Evolutionary conservation across 2,113 vertebrate genomes (phyloP).

Genomic region (Tilapia sparmanii): DNA sequence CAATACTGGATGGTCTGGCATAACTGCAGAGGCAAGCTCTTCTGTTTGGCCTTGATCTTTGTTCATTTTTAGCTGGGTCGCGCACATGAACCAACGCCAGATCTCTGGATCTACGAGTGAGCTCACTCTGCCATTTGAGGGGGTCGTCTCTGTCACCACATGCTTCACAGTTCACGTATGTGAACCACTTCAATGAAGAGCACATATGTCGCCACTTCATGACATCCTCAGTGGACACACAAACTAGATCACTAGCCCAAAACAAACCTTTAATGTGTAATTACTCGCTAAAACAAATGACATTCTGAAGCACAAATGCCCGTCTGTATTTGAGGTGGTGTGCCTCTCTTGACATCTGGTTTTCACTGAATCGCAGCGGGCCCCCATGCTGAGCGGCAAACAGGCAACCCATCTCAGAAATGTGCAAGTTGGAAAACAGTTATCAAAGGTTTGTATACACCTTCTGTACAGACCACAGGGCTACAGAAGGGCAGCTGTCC

Average conservation of each 20-base stretch:
- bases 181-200: not conserved
- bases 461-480: constrained; percentile 19
- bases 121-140: not conserved
- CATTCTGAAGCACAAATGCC: constrained; percentile 20
- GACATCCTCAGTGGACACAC: not conserved
- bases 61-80: not conserved
- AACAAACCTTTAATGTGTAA: constrained; percentile 23
- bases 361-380: constrained; percentile 5
- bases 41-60: constrained; percentile 19
- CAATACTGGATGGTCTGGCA: not conserved
- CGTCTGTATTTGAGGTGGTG: constrained; percentile 22
- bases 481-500: constrained; percentile 35
- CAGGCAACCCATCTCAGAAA: constrained; percentile 1
- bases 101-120: not conserved
- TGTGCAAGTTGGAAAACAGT: constrained; percentile 10
- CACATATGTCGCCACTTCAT: not conserved
- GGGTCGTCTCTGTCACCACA: not conserved
- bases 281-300: not conserved
- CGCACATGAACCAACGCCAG: not conserved
- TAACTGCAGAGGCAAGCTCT: constrained; percentile 6
- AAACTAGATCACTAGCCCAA: not conserved
- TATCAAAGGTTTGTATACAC: constrained; percentile 5
- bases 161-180: not conserved
- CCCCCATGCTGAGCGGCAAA: not conserved
- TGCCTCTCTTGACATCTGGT: constrained; percentile 39